Evolutionary conservation across 2,888 invertebrate genomes (phyloP), one percentile per base, ranked within the genome.

Genomic region (Leucozona laternaria): DNA sequence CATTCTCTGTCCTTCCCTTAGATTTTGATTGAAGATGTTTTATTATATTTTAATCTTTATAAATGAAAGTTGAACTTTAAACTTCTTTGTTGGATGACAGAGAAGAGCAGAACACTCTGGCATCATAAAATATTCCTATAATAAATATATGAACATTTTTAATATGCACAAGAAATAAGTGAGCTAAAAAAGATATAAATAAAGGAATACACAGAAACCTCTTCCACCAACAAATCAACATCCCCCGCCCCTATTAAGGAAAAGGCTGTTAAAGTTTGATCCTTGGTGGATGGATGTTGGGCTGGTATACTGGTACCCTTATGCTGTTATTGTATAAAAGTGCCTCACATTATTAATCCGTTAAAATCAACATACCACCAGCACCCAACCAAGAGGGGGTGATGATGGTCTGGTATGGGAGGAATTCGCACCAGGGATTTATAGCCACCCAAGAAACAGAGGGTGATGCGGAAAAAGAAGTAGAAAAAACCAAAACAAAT

Each of bases 291-390:
- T 68, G 43, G n/a, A n/a, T n/a, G n/a, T n/a, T 20, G 45, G 76
- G 6, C 62, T 53, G 7, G 3, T 25, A 1, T 22, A 25, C 66
- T 79, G 79, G 77, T 75, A 77, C 55, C 70, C 73, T 62, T 50
- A 70, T 86, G 73, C 78, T 79, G 78, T 66, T 28, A 25, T 45
- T 71, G 28, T 82, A 55, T 86, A 20, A 22, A 75, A 82, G 86
- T 86, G 86, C 82, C 53, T 78, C 70, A 34, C 78, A 86, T 86
- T 86, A 86, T 86, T 86, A 86, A 82, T 86, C 86, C 79, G 86
- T 86, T 86, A 86, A 78, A 86, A 86, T 86, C 81, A 86, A 82
- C 86, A 86, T 75, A 86, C 86, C 82, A 86, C 43, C 68, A 68
- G 31, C 66, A 50, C n/a, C 25, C 70, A 34, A 50, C 37, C n/a